Conservation (phyloP, 2,797 vertebrate species). For the Pseudomugil gertrudae region DNA sequence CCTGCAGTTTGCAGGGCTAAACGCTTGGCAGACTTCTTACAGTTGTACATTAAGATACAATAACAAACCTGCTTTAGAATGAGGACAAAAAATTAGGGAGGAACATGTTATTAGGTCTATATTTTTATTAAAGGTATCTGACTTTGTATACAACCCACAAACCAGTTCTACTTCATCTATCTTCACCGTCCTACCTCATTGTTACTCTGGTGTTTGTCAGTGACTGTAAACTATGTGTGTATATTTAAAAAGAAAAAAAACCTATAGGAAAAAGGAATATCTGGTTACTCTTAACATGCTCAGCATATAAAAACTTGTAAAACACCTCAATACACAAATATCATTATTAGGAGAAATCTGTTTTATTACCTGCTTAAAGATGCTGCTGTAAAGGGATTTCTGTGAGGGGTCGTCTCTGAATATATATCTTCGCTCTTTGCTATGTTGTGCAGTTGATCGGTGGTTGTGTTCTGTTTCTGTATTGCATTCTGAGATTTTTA, state of each 20-base stretch:
- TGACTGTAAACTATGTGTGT: constrained; percentile 80
- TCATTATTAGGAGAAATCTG: constrained; percentile 74
- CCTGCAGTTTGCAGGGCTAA: constrained; percentile 46
- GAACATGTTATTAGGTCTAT: constrained; percentile 68
- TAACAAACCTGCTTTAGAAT: constrained; percentile 53
- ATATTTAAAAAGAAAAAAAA: constrained; percentile 70
- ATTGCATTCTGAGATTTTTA: constrained; percentile 79
- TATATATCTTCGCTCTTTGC: constrained; percentile 78
- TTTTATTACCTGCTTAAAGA: constrained; percentile 79
- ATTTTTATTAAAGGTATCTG: constrained; percentile 79
- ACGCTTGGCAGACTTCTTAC: constrained; percentile 49
- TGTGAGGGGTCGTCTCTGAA: constrained; percentile 69
- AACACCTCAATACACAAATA: constrained; percentile 79
- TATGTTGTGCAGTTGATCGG: constrained; percentile 75
- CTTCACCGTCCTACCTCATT: constrained; percentile 89
- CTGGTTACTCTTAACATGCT: constrained; percentile 78
- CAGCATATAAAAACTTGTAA: constrained; percentile 77
- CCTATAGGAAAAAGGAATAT: constrained; percentile 74
- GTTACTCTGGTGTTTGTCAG: constrained; percentile 84
- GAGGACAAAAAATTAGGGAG: constrained; percentile 34
- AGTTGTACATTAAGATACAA: constrained; percentile 71
- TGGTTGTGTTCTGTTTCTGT: constrained; percentile 78
- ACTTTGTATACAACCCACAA: constrained; percentile 82
- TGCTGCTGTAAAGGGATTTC: constrained; percentile 76
- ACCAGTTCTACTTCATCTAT: constrained; percentile 84